Base-by-base conservation (phyloP, 2,113 vertebrate species). In the Prunella himalayana region DNA sequence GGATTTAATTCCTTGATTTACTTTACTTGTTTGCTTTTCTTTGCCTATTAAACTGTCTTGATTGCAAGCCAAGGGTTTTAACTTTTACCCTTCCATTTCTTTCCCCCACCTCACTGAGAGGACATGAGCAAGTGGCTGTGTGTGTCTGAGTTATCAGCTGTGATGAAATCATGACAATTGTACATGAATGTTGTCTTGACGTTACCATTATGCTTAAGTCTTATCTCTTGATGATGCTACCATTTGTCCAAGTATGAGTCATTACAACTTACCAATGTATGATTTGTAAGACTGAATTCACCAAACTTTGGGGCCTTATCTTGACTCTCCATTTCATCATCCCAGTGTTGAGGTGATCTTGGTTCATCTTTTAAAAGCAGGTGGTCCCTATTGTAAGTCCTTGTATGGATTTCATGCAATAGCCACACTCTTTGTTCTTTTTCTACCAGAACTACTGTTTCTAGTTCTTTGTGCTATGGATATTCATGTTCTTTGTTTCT, bases 71-170 rank as follows among this genome's bases (percentile, higher is more conserved):
- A 68, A 14, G 10, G n/a, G 27, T 56, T 42, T 81, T 69, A 41
- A 50, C 11, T 42, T 49, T 24, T 31, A 11, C 8, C 10, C 19
- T 63, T 44, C 37, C 8, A 23, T 50, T 50, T 44, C 16, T 45
- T 50, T 64, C 6, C 53, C 39, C 9, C 6, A 28, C 60, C 22
- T 18, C 41, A 42, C 60, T 23, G 25, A 47, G 12, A n/a, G 6
- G 23, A 37, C 49, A 45, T 49, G 15, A 68, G 19, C 2, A 7
- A 39, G 33, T 10, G 4, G 41, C 28, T 69, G 35, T 0, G 0
- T 33, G 23, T 7, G 41, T 24, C 31, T 75, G 23, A 42, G 31
- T 21, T 66, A 30, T 59, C 14, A 16, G 13, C 49, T 42, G 22
- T 25, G 27, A n/a, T 39, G 28, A 70, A 84, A 57, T 44, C 6